Percentiles rank a stretch among this genome's conserved stretches.
Evolutionary conservation across 1,140 invertebrate genomes (phyloP).

Genomic region (Apis mellifera): DNA sequence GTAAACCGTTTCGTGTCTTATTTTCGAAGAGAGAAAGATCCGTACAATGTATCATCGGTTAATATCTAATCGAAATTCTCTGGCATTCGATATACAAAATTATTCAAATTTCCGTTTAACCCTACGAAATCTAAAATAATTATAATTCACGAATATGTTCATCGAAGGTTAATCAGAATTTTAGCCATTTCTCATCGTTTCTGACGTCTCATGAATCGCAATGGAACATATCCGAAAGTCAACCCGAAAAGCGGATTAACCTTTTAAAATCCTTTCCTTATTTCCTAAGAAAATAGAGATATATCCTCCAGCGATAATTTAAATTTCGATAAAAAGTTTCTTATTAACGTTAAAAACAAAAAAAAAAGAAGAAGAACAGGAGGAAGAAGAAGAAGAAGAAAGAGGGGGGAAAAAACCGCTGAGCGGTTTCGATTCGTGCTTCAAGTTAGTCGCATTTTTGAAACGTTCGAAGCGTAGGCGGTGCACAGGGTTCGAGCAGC

Average conservation of each 20-base stretch:
- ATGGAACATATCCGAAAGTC: not conserved
- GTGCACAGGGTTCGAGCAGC: not conserved
- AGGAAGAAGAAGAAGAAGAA: not conserved
- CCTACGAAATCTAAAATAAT: conserved; percentile 19
- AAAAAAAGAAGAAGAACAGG: not conserved
- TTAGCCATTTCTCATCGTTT: conserved; percentile 5
- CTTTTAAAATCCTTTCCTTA: not conserved
- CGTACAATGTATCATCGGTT: not conserved
- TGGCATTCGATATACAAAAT: conserved; percentile 4
- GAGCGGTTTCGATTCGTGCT: not conserved
- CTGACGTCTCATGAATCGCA: conserved; percentile 3
- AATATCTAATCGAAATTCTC: not conserved
- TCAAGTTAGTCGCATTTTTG: not conserved
- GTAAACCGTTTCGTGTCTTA: conserved; percentile 1
- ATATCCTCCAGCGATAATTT: not conserved
- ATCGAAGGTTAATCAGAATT: conserved; percentile 36
- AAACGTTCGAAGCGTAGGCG: not conserved
- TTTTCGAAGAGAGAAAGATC: not conserved
- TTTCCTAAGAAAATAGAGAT: not conserved
- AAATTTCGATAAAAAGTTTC: not conserved
- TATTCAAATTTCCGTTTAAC: conserved; percentile 36
- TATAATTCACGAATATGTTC: conserved; percentile 1
- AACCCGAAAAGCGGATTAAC: conserved; percentile 10
- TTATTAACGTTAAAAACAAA: too few relatives aligned
- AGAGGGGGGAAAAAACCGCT: not conserved